Conservation (phyloP, 1,140 invertebrate species). For the Aphelenchoides besseyi region DNA sequence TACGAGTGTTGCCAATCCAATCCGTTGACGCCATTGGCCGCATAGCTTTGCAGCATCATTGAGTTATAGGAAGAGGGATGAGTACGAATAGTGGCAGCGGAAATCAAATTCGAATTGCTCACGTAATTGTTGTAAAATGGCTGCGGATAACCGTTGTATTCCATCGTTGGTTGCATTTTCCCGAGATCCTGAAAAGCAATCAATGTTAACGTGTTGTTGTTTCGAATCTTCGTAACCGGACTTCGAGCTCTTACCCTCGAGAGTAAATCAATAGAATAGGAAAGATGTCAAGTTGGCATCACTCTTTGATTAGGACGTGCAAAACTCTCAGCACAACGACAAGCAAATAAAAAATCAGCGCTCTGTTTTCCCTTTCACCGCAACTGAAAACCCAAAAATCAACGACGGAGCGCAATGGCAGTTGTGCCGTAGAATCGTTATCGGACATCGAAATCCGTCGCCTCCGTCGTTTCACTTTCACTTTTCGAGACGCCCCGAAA, state of each 20-base stretch:
- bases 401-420: no score
- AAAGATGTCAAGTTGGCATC: background rate
- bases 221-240: background rate
- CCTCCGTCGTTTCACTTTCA: no score
- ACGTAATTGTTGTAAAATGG: constrained; percentile 11
- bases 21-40: background rate
- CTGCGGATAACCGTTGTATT: constrained; percentile 21
- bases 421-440: no score
- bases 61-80: background rate
- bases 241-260: background rate
- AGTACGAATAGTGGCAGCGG: background rate
- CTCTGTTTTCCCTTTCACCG: no score
- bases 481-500: no score
- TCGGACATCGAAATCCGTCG: no score
- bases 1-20: background rate
- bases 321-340: background rate
- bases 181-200: constrained; percentile 39
- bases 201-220: constrained; percentile 11
- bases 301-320: background rate
- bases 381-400: background rate
- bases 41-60: background rate
- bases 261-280: background rate
- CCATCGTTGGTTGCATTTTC: constrained; percentile 51
- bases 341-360: no score
- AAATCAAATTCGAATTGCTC: constrained; percentile 21